Evolutionary conservation across 2,113 vertebrate genomes (phyloP).

Genomic region (Dipodomys stephensi): DNA sequence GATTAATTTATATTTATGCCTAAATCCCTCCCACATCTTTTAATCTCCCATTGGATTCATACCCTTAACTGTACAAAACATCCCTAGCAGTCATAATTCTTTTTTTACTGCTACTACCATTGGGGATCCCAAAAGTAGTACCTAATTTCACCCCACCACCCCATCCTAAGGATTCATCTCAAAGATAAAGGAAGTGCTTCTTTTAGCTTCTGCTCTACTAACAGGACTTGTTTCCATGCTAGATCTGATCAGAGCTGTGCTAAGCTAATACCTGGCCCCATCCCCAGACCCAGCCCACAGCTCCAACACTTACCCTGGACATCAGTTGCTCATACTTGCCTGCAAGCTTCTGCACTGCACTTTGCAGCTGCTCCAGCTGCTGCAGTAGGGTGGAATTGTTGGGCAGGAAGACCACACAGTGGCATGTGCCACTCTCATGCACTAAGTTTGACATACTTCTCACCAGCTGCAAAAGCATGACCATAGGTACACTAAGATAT

Average conservation of each 20-base stretch:
- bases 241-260: neutral
- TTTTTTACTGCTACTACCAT: neutral
- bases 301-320: conserved; percentile 52
- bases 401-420: conserved; percentile 52
- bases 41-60: neutral
- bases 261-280: neutral
- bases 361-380: conserved; percentile 40
- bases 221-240: neutral
- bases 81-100: neutral
- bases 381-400: neutral
- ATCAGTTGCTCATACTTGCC: conserved; percentile 33
- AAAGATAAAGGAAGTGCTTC: neutral
- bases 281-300: too few species aligned
- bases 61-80: neutral
- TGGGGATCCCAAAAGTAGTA: neutral
- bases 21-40: neutral
- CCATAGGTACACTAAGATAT: neutral
- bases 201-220: neutral
- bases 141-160: neutral
- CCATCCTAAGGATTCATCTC: neutral
- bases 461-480: conserved; percentile 45
- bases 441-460: neutral
- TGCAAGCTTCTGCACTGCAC: conserved; percentile 1
- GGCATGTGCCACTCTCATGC: conserved; percentile 22
- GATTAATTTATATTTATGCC: neutral